Evolutionary conservation across 2,113 vertebrate genomes (phyloP).

Genomic region (Peromyscus maniculatus): DNA sequence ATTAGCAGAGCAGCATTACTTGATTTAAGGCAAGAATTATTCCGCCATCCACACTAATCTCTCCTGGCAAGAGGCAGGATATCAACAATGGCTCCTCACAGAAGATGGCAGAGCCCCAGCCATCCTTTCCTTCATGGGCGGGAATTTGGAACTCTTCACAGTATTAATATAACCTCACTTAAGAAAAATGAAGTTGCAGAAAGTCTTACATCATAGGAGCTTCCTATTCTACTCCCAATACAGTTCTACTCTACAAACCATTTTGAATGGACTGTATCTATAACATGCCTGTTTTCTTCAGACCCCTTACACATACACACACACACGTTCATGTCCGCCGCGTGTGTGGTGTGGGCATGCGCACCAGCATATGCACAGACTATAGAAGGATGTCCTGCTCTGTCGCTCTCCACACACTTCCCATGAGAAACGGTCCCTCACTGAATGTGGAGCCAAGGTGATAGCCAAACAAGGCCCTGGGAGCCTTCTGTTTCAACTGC

Average conservation of each 20-base stretch:
- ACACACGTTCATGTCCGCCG: no score
- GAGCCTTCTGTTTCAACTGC: not conserved
- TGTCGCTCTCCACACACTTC: not conserved
- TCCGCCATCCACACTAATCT: conserved; percentile 72
- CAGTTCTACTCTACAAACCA: no score
- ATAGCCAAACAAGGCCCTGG: not conserved
- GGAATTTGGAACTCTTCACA: conserved; percentile 56
- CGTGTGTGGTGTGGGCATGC: no score
- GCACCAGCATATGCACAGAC: not conserved
- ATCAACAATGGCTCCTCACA: conserved; percentile 32
- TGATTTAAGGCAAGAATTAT: conserved; percentile 77
- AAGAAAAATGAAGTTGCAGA: conserved; percentile 60
- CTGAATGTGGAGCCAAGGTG: not conserved
- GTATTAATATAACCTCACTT: conserved; percentile 68
- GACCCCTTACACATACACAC: not conserved
- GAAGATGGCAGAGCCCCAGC: conserved; percentile 21
- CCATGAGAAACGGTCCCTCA: not conserved
- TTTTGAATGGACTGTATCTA: conserved; percentile 6
- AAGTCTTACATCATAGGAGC: conserved; percentile 17
- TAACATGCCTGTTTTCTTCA: not conserved
- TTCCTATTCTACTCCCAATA: not conserved
- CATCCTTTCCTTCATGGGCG: conserved; percentile 32
- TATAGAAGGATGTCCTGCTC: no score
- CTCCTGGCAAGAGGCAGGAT: conserved; percentile 68
- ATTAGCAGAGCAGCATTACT: conserved; percentile 78